Base-by-base conservation (phyloP, 2,113 vertebrate genomes). In the Lepus americanus region DNA sequence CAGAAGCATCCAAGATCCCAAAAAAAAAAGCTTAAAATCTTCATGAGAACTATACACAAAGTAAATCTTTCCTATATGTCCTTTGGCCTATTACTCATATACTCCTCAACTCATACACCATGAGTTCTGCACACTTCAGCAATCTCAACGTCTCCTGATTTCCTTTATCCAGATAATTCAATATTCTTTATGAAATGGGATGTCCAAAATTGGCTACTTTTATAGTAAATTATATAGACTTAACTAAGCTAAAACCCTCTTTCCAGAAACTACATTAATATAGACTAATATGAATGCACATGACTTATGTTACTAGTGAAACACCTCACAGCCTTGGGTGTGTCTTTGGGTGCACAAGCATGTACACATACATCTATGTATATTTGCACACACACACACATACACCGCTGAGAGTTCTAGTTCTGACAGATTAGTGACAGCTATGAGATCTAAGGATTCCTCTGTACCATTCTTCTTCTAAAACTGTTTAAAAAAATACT, bases 401-500 rank as follows among this genome's bases (percentile, higher is more conserved):
- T 9, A 80, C 39, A 49, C 39, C n/a, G 10, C 51, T 85, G 16
- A 29, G 44, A 29, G 10, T 76, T 55, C 23, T 63, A 55, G 16
- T 89, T 10, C 33, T 86, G 19, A 59, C 17, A 61, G 70, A 29
- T 83, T 59, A 53, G 23, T 93, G 25, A 33, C 33, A 4, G 20
- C 55, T 63, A 0, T 88, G 63, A 59, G 67, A 3, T 29, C 39
- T 89, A 36, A 23, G 29, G 39, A 33, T 64, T 39, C 77, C 23
- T 79, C 74, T 80, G 36, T 93, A 33, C 59, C 64, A 67, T 72
- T 95, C 55, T 92, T 77, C 17, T 23, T 59, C 55, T 72, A 93
- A 83, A 51, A 39, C 87, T 90, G 16, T 49, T 90, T 87, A 36
- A 89, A 95, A 90, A 73, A 85, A 79, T 83, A n/a, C 14, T 31